Evolutionary conservation across 2,888 invertebrate genomes (phyloP), one percentile per base, ranked within the genome.

Genomic region (Tetranychus piercei): DNA sequence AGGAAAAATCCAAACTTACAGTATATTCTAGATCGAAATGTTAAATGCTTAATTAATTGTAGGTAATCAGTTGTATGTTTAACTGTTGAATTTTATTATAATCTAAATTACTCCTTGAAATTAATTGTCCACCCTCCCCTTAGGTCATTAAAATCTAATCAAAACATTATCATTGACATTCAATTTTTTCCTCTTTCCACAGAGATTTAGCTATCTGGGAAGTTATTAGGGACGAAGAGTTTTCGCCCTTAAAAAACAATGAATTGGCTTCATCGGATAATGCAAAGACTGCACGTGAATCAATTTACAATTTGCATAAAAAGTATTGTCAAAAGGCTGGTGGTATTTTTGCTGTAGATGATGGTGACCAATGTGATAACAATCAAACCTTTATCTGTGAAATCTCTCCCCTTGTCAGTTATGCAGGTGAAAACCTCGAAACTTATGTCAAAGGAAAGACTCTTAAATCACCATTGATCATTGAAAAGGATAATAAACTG

Each of bases 201-300:
- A 85, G 84, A 78, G 89, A 89, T 79, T 92, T 99, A 81, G 92
- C 90, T 15, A 92, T 92, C 7, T 91, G 95, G 88, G 94, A 97
- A 84, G 91, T 92, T 0, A 87, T 89, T 0, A 87, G 97, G 71
- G 89, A 91, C 79, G 90, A 91, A 76, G 99, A 99, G 82, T 99
- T 99, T 82, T 94, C 96, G 79, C 95, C 97, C 0, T 83, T 99
- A 78, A 99, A 99, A 82, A 99, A 99, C 83, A 87, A 91, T 1
- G 91, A 96, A 81, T 85, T 87, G 0, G 90, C 87, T 1, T 90
- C 89, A 66, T 90, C 92, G 81, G 96, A 97, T 83, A 94, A 93
- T 76, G 92, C 97, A 0, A 88, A 88, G 0, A 94, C 96, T 0
- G 90, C 93, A 1, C 85, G 88, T 73, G 86, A 76, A 44, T 75